Base-by-base conservation (phyloP, 2,797 vertebrate species). In the Taeniopygia guttata region DNA sequence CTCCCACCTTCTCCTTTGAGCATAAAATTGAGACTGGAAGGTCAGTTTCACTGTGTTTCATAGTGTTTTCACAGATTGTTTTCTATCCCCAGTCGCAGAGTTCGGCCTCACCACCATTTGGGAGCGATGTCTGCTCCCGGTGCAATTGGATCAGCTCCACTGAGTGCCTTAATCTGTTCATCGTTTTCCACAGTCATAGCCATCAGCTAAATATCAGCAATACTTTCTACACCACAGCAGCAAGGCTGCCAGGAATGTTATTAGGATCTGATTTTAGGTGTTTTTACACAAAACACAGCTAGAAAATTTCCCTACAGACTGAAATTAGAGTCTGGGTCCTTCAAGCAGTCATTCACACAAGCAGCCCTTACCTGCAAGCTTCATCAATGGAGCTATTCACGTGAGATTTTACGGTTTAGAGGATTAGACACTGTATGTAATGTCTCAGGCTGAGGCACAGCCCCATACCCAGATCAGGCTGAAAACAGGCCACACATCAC, bases 361-460 rank as follows among this genome's bases (percentile, higher is more conserved):
- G 76, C 62, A 59, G 62, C 62, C 69, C 62, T 73, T 92, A 92
- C 91, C 94, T 93, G 89, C 59, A 46, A 45, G 32, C 66, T 83
- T 63, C 76, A 73, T 95, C 94, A 96, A 94, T 95, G 84, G 96
- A 56, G 63, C 82, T 58, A 95, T 95, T 96, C 94, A 96, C 32
- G 5, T 91, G 92, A 92, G 87, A 72, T 88, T 96, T 96, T 96
- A 96, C 66, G 82, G 84, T 46, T 93, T 88, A 89, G 59, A 19
- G 87, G 89, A 95, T 92, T 86, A 94, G 94, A 96, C 87, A 66
- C 89, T 77, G 76, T 94, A 93, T 94, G 95, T 93, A 95, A 96
- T 90, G 95, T 95, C 94, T 95, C 90, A 34, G 81, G 62, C 89
- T 52, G 62, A 83, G 73, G 67, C 0, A 0, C 60, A 81, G 66